Base-by-base conservation (phyloP, 2,113 vertebrate genomes). In the Lophius piscatorius region DNA sequence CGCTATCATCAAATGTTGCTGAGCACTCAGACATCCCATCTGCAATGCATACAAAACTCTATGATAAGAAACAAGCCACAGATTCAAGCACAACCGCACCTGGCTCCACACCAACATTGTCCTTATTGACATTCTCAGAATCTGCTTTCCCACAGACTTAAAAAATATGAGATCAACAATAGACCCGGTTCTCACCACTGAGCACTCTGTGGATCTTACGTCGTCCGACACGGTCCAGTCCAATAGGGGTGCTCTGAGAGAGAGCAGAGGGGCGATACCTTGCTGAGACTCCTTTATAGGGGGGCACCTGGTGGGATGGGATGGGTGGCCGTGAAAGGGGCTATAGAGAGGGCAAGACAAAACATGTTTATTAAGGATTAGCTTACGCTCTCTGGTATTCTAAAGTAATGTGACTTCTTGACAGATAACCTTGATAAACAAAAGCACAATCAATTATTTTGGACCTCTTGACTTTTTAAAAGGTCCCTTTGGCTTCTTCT, bases 241-340 rank as follows among this genome's bases (percentile, higher is more conserved):
- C 96, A 0, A 98, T 97, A 26, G 97, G 97, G 38, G 95, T 99
- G 84, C 96, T 99, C 79, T 96, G 97, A 45, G 97, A 98, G 38
- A 98, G 90, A 41, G 91, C 69, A 50, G 93, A 91, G 0, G 97
- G 96, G 2, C 93, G 93, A 61, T 95, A 91, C 29, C 95, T 90
- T 80, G 95, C 95, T 0, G 96, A 98, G 46, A 97, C 94, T 0
- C 91, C 96, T 80, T 90, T 94, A 84, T 98, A 98, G 17, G 96
- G 95, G 26, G 96, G 95, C 5, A 98, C 95, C 49, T 95, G 92
- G 71, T 96, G 95, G 4, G 94, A 94, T 9, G 96, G 96, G 65
- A 96, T 78, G 0, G 97, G 96, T 0, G 96, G 97, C 26, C 95
- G 91, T 2, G 89, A 17, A 66, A 91, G 80, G 2, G 91, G 91